A percentile compares a stretch with the other conserved stretches of the same genome.
phyloP scores from a whole-genome alignment of 64 coral and sea anemone species.

The Pocillopora damicornis region DNA sequence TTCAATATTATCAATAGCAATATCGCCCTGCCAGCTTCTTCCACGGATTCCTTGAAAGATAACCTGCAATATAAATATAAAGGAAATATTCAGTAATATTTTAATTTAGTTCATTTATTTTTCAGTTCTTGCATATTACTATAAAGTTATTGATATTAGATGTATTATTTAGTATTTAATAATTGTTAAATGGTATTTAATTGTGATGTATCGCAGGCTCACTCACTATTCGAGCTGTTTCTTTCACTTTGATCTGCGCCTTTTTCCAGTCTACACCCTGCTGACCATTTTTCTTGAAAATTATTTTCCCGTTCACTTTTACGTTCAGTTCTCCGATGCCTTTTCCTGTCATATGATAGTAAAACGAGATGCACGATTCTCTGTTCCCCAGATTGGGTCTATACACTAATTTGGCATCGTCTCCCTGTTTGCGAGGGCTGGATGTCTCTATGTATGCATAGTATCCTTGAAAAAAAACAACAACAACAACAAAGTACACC shows the following conservation, averaged over 20 bases:
- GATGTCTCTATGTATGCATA: conserved; percentile 52
- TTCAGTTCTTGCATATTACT: too few relatives aligned
- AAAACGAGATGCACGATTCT: conserved; percentile 27
- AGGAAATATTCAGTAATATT: too few relatives aligned
- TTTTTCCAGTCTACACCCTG: conserved; percentile 11
- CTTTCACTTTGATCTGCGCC: not conserved
- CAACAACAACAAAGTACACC: not conserved
- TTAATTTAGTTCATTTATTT: too few relatives aligned
- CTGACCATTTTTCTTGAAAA: not conserved
- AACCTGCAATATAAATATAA: conserved; percentile 5
- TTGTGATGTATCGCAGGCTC: not conserved
- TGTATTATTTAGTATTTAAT: too few relatives aligned
- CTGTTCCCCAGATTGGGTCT: not conserved
- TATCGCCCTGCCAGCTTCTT: conserved; percentile 19
- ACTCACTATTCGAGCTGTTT: not conserved
- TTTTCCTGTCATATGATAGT: conserved; percentile 37
- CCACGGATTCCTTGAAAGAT: conserved; percentile 38
- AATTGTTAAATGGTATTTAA: not conserved
- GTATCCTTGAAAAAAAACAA: not conserved
- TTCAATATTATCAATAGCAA: conserved; percentile 36
- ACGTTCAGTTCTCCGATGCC: conserved; percentile 15
- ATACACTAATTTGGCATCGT: conserved; percentile 22
- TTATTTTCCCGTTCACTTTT: not conserved
- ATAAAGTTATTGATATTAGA: too few relatives aligned
- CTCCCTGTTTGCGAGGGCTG: not conserved